phyloP scores from a whole-genome alignment of 2,888 invertebrate genomes.

The Pimpla rufipes region DNA sequence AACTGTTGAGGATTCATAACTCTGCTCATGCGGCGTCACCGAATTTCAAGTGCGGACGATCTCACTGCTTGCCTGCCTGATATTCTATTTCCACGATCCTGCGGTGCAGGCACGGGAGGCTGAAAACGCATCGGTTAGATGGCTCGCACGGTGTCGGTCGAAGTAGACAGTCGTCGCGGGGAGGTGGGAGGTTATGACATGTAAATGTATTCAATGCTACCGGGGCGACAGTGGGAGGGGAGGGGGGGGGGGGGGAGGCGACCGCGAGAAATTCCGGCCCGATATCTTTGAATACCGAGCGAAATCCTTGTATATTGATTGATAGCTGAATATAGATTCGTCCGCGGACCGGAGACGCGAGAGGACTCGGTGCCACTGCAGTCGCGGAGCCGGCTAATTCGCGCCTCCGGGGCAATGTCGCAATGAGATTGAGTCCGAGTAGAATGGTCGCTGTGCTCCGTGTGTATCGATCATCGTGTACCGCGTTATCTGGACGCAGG shows the following conservation, averaged over 20 bases:
- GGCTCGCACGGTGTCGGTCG: background rate
- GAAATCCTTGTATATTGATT: constrained; percentile 50
- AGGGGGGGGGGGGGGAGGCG: background rate
- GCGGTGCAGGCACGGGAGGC: background rate
- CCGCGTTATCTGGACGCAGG: background rate
- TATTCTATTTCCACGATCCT: constrained; percentile 21
- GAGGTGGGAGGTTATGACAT: constrained; percentile 7
- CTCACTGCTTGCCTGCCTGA: background rate
- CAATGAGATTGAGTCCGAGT: constrained; percentile 47
- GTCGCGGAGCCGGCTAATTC: constrained; percentile 30
- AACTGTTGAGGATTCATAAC: too few relatives aligned
- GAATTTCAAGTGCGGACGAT: constrained; percentile 53
- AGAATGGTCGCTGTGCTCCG: constrained; percentile 8
- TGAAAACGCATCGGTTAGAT: background rate
- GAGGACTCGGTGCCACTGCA: background rate
- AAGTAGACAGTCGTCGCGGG: background rate
- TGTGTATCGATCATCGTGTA: constrained; percentile 22
- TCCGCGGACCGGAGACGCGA: background rate
- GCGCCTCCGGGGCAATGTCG: constrained; percentile 31
- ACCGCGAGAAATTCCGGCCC: constrained; percentile 21
- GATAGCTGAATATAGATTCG: constrained; percentile 38
- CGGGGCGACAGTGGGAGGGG: too few relatives aligned
- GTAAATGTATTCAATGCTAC: constrained; percentile 31
- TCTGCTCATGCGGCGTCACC: constrained; percentile 47
- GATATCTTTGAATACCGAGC: constrained; percentile 49